Conservation (phyloP, 2,888 invertebrate species). For the Melinaea menophilus region DNA sequence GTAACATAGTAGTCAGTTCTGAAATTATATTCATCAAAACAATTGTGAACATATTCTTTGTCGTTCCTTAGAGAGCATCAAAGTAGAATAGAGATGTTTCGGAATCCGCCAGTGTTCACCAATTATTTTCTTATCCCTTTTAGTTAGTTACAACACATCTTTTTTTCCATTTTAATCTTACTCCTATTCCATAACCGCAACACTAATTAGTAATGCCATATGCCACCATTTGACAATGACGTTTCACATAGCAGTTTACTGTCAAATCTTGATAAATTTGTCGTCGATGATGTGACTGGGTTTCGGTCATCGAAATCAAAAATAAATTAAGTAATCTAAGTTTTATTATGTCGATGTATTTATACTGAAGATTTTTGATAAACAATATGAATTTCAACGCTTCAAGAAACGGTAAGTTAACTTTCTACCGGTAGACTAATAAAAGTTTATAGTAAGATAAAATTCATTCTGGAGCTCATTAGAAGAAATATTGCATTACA, state of each 20-base stretch:
- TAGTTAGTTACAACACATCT: too few relatives aligned
- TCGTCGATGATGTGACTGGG: slow-evolving; percentile 60
- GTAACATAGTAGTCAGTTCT: too few relatives aligned
- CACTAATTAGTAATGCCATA: slow-evolving; percentile 10
- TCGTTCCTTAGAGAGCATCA: too few relatives aligned
- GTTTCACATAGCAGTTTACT: slow-evolving; percentile 27
- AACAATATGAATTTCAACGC: slow-evolving; percentile 70
- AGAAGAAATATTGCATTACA: background rate
- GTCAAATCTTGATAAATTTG: slow-evolving; percentile 42
- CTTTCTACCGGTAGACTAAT: background rate
- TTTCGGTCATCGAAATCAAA: slow-evolving; percentile 49
- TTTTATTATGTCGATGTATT: slow-evolving; percentile 51
- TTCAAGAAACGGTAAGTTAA: slow-evolving; percentile 65
- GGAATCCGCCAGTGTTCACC: too few relatives aligned
- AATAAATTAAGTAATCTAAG: slow-evolving; percentile 43
- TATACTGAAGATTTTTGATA: slow-evolving; percentile 35
- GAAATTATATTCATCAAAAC: too few relatives aligned
- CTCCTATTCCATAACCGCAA: slow-evolving; percentile 9
- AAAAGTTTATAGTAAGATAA: slow-evolving; percentile 1
- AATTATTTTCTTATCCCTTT: too few relatives aligned
- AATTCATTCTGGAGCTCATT: background rate
- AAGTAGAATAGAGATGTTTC: too few relatives aligned
- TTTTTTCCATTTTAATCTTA: too few relatives aligned
- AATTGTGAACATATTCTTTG: too few relatives aligned
- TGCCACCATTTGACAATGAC: slow-evolving; percentile 14